Percentiles rank a stretch among this genome's conserved stretches.
phyloP scores from a whole-genome alignment of 53 echinoderm and acorn worm genomes.

The Paelopatides confundens region DNA sequence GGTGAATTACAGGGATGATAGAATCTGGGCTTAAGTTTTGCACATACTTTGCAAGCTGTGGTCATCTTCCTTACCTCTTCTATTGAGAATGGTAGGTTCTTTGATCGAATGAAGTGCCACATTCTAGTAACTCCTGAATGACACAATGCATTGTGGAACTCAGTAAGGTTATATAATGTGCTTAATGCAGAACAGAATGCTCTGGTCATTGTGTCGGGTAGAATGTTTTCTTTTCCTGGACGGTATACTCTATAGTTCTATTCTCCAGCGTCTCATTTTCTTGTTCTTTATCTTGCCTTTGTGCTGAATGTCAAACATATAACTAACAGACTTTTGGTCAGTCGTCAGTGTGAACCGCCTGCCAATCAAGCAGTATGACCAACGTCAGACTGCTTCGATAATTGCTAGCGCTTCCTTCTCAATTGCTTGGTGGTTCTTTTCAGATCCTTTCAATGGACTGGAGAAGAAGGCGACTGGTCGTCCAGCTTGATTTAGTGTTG shows the following conservation, averaged over 20 bases:
- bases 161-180: conserved; percentile 8
- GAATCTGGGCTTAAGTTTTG: conserved; percentile 44
- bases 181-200: conserved; percentile 27
- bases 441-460: conserved; percentile 9
- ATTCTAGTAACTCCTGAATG: conserved; percentile 39
- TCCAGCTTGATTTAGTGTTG: conserved; percentile 30
- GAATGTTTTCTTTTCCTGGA: conserved; percentile 37
- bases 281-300: conserved; percentile 52
- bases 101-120: conserved; percentile 49
- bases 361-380: conserved; percentile 39
- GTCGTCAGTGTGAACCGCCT: conserved; percentile 42
- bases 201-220: conserved; percentile 47
- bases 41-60: conserved; percentile 29
- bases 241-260: conserved; percentile 44
- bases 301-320: conserved; percentile 45
- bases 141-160: conserved; percentile 43
- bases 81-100: conserved; percentile 13
- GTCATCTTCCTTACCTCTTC: conserved; percentile 54
- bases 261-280: conserved; percentile 53
- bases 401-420: conserved; percentile 37
- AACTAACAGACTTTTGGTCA: conserved; percentile 53
- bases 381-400: conserved; percentile 40
- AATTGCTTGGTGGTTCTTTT: conserved; percentile 48
- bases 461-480: conserved; percentile 40
- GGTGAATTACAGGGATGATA: conserved; percentile 16